Evolutionary conservation across 2,113 vertebrate species (phyloP).

Genomic region (Acrocephalus arundinaceus): DNA sequence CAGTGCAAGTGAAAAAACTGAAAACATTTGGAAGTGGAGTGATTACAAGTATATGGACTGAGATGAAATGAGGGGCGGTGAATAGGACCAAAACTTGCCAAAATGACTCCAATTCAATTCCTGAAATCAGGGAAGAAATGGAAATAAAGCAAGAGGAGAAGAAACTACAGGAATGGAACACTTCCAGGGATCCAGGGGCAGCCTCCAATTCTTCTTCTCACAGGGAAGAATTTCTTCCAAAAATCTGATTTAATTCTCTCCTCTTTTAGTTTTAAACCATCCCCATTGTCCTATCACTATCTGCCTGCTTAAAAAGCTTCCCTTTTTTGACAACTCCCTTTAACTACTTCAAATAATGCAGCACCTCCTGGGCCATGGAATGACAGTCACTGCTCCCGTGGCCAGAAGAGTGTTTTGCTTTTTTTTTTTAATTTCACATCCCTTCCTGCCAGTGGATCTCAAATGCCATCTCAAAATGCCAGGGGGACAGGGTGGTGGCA

Average conservation of each 20-base stretch:
- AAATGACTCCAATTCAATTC: too few relatives aligned
- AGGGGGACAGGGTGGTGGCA: background rate
- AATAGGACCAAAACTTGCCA: too few relatives aligned
- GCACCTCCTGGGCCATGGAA: background rate
- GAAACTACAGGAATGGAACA: background rate
- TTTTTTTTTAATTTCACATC: background rate
- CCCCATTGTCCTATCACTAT: background rate
- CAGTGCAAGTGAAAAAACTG: too few relatives aligned
- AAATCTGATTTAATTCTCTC: background rate
- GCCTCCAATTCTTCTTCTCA: too few relatives aligned
- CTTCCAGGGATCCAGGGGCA: background rate
- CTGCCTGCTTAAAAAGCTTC: background rate
- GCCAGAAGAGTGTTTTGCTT: background rate
- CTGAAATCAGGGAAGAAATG: too few relatives aligned
- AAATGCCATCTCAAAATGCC: background rate
- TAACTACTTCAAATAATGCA: background rate
- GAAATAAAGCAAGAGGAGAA: too few relatives aligned
- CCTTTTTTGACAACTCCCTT: background rate
- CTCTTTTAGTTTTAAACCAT: background rate
- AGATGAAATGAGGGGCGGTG: too few relatives aligned
- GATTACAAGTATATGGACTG: too few relatives aligned
- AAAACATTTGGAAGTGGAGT: too few relatives aligned
- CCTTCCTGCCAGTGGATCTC: background rate
- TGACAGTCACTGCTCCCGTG: background rate
- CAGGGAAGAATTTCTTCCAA: background rate